Base-by-base conservation (phyloP, 35 echinoderm and acorn worm genomes). In the Chiridota heheva region DNA sequence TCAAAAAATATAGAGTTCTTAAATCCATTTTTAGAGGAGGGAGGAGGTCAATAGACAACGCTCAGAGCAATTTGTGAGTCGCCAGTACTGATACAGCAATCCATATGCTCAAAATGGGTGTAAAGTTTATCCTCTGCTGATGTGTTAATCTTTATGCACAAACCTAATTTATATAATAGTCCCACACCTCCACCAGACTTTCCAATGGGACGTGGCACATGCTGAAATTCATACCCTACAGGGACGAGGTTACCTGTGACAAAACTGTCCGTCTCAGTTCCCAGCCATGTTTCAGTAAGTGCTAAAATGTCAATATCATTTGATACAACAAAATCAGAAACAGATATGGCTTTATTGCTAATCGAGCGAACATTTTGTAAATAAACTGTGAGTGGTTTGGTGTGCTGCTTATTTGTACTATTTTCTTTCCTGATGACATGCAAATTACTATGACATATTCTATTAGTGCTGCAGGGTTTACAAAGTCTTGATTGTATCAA, bases 281-380 rank as follows among this genome's bases (percentile, higher is more conserved):
- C 33, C 24, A 75, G 33, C 45, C 45, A 76, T 29, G 72, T 76
- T 32, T 76, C 72, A 10, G 46, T 76, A 3, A 76, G 41, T 7
- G 72, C 72, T 22, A 58, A 51, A 53, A 76, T 76, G 72, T 74
- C 71, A 74, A 74, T 74, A 74, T 74, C 33, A 17, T 44, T 74
- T 1, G 71, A 46, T 27, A 32, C 41, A 74, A 74, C 39, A 22
- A 8, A 74, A 32, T 74, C 42, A 24, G 71, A 48, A 44, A 48
- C 33, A 12, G 42, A 55, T 32, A 31, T 17, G 5, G 72, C 5
- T 37, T 49, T 76, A 32, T 76, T 76, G 10, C 27, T 76, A 31
- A 47, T 18, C n/a, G 72, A 76, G 10, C 72, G 17, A 26, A 51
- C n/a, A 76, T 76, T 36, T 30, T 53, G 72, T 34, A 37, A 51